Conservation (phyloP, 1,140 invertebrate genomes). For the honey bee (Apis mellifera) region Amel_HAv3.1 CM009932.2:11174001-11174500, state of each 20-base stretch:
- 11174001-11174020: too few species aligned
- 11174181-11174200: constrained; percentile 57
- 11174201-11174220: constrained; percentile 27
- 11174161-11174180: constrained; percentile 69
- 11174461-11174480: constrained; percentile 70
- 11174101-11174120: constrained; percentile 11
- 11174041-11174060: too few species aligned
- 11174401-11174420: neutral
- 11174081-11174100: neutral
- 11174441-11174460: constrained; percentile 69
- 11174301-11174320: constrained; percentile 8
- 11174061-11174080: too few species aligned
- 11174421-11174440: constrained; percentile 61
- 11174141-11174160: constrained; percentile 1
- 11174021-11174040: too few species aligned
- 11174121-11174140: constrained; percentile 15
- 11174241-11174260: constrained; percentile 73
- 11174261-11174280: constrained; percentile 71
- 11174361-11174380: too few species aligned
- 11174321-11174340: neutral
- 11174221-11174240: constrained; percentile 19
- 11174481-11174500: constrained; percentile 74
- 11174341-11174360: too few species aligned
- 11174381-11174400: too few species aligned
- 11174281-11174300: constrained; percentile 56